These are phyloP conservation scores for Eurois occulta DNA, from an alignment of 2,888 invertebrate species.

Conservation along the genomic window DNA sequence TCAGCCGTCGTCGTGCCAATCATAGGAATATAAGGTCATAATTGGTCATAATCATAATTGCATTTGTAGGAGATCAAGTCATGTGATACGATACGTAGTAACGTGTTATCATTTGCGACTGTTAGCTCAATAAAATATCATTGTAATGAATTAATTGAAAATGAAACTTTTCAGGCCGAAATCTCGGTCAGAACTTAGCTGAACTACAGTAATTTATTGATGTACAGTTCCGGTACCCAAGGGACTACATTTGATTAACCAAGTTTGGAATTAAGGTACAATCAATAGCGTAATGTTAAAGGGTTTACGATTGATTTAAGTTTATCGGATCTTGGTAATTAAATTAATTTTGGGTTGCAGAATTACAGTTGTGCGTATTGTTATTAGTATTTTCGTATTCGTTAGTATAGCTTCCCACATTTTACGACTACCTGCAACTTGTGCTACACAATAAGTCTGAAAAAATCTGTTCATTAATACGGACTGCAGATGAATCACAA, in stretches of 20 bases:
- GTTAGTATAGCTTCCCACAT: not conserved
- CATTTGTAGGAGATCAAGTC: no score
- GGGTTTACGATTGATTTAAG: not conserved
- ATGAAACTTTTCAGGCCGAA: not conserved
- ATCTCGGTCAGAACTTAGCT: not conserved
- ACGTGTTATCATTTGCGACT: no score
- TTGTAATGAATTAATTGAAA: no score
- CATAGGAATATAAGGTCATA: no score
- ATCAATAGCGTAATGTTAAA: not conserved
- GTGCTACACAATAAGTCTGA: not conserved
- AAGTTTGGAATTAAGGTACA: not conserved
- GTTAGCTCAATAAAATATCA: no score
- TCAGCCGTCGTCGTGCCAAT: no score
- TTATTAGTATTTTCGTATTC: not conserved
- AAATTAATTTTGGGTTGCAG: not conserved
- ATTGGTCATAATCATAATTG: no score
- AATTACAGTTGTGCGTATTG: not conserved
- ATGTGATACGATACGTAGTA: no score
- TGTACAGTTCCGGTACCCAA: not conserved
- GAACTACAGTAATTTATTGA: not conserved
- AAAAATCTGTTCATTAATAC: not conserved
- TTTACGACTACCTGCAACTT: not conserved
- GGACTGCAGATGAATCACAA: not conserved
- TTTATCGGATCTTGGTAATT: not conserved
- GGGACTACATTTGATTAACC: not conserved